Evolutionary conservation across 2,888 invertebrate species (phyloP), one percentile per base, ranked within the genome.

Genomic region (Agonum fuliginosum): DNA sequence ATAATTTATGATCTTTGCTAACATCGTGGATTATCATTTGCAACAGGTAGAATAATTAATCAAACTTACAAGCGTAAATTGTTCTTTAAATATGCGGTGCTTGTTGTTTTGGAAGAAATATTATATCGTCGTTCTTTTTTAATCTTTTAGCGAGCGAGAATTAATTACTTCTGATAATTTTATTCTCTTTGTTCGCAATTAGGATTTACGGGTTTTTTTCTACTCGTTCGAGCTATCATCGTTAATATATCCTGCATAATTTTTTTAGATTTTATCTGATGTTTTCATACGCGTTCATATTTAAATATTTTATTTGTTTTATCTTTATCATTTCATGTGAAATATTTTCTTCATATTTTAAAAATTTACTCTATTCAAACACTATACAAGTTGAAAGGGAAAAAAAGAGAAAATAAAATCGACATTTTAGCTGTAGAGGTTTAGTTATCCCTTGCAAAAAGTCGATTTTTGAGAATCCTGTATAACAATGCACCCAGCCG

Each of bases 21-120:
- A 37, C 67, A 67, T 67, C 67, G 22, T 41, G 67, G 41, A 67
- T 41, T 67, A 67, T 67, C 67, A 67, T 67, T 67, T 67, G 67
- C 67, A 67, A 67, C 67, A 67, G 67, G 67, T 67, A 67, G 22
- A 62, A 22, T 41, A 30, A 67, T 41, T 67, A 67, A 67, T 67
- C 37, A 67, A 67, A 41, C 67, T 41, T 67, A 41, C 67, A 67
- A 41, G 37, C 41, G 67, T 37, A 67, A 67, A 67, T 67, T 67
- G 67, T 62, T 62, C 58, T 62, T 62, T 62, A 62, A 62, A 62
- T 62, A 62, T 62, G 58, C 58, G 27, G 30, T 62, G 30, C 58
- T 62, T 62, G 54, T 54, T 54, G 24, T 54, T 54, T 54, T 54
- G 54, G 54, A 54, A 51, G 51, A 51, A 51, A 54, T 54, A 54